Base-by-base conservation (phyloP, 92 coral and sea anemone species). In the Isaurus tuberculatus region DNA sequence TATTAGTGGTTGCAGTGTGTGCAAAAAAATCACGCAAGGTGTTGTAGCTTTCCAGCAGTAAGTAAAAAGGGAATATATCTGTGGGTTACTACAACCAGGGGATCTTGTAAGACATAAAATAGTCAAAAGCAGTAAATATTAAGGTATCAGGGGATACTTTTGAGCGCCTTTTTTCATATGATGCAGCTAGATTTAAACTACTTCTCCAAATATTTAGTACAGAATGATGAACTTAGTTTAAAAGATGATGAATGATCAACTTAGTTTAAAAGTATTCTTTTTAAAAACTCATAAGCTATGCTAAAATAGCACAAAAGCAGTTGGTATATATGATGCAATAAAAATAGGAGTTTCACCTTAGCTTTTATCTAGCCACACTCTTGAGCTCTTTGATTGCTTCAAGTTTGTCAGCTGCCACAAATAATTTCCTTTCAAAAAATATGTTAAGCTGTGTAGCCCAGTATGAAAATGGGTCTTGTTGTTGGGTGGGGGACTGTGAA, bases 371-470 rank as follows among this genome's bases (percentile, higher is more conserved):
- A 43, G 27, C 20, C 75, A 40, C 40, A 70, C 19, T 72, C 32
- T 44, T 3, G 58, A 32, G 46, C 53, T 84, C 87, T 79, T 90
- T 92, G 44, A 96, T 83, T 90, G 87, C 75, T 57, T 96, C 97
- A 28, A 90, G 84, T 64, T 85, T 85, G 70, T 96, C 97, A 1
- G 98, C 97, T 57, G 98, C 97, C 73, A 88, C 86, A 83, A 96
- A 96, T 79, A 96, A 89, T 83, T 88, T 96, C 78, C 73, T 82
- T 57, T 92, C 90, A 79, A 96, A 96, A 89, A 96, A 96, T 87
- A 91, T 90, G 73, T 72, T 86, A 72, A 96, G 94, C 88, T 96
- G 95, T 68, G 88, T 33, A 10, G 89, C 92, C 98, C 98, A 95
- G 79, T 85, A 73, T 14, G 86, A 87, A 27, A 87, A 84, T 14